A percentile compares a stretch with the other conserved stretches of the same genome.
Conservation (phyloP, 2,797 vertebrate species). For the Xerus rutilus region DNA sequence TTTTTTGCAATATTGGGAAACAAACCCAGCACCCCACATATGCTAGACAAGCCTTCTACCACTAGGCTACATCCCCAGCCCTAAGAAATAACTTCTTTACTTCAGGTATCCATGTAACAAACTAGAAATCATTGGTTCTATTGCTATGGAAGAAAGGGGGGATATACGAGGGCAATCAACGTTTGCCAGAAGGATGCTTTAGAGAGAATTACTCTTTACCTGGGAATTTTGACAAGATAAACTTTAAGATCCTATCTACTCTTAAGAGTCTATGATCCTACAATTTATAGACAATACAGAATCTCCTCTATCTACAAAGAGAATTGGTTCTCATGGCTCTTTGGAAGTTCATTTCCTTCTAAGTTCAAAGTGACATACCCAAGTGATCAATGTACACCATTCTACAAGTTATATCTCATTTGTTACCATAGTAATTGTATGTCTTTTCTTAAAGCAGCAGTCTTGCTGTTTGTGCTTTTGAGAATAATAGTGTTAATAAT, state of each 20-base stretch:
- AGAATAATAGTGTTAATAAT: constrained; percentile 22
- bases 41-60: neutral
- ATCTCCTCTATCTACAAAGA: constrained; percentile 11
- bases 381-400: neutral
- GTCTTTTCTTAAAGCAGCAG: constrained; percentile 51
- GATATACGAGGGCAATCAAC: neutral
- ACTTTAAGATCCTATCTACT: constrained; percentile 22
- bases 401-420: constrained; percentile 32
- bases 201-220: constrained; percentile 47
- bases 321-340: constrained; percentile 45
- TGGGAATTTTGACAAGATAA: constrained; percentile 17
- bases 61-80: neutral
- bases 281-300: constrained; percentile 39
- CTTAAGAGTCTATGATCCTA: constrained; percentile 12
- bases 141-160: neutral
- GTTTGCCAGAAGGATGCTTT: neutral
- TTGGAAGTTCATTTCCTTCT: constrained; percentile 51
- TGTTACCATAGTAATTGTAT: constrained; percentile 35
- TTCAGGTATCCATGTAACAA: neutral
- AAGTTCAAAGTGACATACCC: constrained; percentile 18
- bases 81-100: constrained; percentile 26
- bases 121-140: constrained; percentile 16
- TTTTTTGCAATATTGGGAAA: too few relatives aligned
- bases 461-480: constrained; percentile 58
- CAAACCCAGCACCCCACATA: too few relatives aligned